A percentile compares a stretch with the other conserved stretches of the same genome.
Evolutionary conservation across 2,797 vertebrate genomes (phyloP).

Genomic region (Pipistrellus pipistrellus): DNA sequence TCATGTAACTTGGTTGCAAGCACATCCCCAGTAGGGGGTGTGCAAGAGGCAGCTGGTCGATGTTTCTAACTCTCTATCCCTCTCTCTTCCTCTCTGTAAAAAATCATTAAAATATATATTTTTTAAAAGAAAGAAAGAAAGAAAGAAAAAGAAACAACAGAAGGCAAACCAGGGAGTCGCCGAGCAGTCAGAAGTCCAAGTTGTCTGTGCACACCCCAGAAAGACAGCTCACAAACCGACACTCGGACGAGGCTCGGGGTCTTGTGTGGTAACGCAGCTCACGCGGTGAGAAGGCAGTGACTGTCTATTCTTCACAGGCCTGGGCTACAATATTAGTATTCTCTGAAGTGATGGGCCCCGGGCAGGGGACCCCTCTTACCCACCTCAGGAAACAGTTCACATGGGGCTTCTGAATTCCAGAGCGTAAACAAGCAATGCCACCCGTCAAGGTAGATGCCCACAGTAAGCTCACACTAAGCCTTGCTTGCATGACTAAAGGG

Average conservation of each 20-base stretch:
- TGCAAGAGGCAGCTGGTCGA: no score
- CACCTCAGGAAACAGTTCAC: not conserved
- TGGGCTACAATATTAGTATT: not conserved
- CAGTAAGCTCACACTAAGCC: not conserved
- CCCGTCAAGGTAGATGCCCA: not conserved
- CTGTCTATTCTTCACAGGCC: not conserved
- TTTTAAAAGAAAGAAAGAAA: no score
- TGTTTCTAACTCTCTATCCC: no score
- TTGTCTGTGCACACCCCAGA: not conserved
- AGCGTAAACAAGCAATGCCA: not conserved
- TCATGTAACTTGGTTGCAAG: no score
- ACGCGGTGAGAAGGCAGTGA: not conserved
- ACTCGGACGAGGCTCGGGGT: not conserved
- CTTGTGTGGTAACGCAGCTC: not conserved
- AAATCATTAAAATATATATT: no score
- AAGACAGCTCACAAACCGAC: no score
- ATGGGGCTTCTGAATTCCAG: not conserved
- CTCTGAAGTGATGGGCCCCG: not conserved
- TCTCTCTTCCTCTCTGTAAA: no score
- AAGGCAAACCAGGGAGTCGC: not conserved
- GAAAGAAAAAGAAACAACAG: not conserved
- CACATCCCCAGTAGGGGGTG: no score
- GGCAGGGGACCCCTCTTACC: not conserved
- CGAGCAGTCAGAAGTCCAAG: not conserved
- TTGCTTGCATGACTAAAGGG: not conserved